phyloP scores from a whole-genome alignment of 1,140 invertebrate species.

The Drosophila ohnishii region DNA sequence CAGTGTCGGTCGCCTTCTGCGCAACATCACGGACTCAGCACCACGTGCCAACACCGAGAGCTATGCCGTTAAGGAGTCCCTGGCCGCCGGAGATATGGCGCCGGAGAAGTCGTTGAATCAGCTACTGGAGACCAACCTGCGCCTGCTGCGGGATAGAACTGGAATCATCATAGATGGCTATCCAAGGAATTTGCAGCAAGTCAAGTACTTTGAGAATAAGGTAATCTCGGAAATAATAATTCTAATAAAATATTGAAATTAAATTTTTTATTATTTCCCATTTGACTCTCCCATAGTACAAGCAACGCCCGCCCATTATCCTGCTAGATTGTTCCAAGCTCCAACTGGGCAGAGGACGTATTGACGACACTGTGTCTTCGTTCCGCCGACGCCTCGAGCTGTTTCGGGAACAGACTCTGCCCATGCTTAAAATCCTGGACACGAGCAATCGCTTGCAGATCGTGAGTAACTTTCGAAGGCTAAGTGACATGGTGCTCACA shows the following conservation, averaged over 20 bases:
- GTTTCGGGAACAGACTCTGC: slow-evolving; percentile 93
- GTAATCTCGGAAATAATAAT: slow-evolving; percentile 83
- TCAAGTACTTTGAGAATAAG: slow-evolving; percentile 92
- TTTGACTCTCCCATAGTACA: slow-evolving; percentile 85
- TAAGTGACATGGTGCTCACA: not conserved
- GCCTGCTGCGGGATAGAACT: slow-evolving; percentile 81
- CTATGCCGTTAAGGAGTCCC: slow-evolving; percentile 85
- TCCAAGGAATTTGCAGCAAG: slow-evolving; percentile 93
- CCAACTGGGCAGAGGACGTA: slow-evolving; percentile 89
- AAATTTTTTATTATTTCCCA: not conserved
- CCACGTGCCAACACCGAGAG: slow-evolving; percentile 85
- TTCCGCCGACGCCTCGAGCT: slow-evolving; percentile 91
- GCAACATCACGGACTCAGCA: slow-evolving; percentile 86
- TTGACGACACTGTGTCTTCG: slow-evolving; percentile 93
- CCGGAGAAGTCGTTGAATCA: slow-evolving; percentile 87
- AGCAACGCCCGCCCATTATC: slow-evolving; percentile 89
- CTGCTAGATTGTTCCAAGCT: slow-evolving; percentile 93
- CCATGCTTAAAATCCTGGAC: slow-evolving; percentile 93
- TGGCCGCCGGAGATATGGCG: slow-evolving; percentile 92
- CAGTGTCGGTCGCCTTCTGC: slow-evolving; percentile 88
- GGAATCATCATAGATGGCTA: slow-evolving; percentile 96
- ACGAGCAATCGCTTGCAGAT: slow-evolving; percentile 90
- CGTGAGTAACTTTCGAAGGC: slow-evolving; percentile 84
- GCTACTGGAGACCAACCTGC: slow-evolving; percentile 87
- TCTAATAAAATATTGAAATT: too few species aligned